Evolutionary conservation across 2,797 vertebrate species (phyloP).

Genomic region (Peromyscus melanophrys): DNA sequence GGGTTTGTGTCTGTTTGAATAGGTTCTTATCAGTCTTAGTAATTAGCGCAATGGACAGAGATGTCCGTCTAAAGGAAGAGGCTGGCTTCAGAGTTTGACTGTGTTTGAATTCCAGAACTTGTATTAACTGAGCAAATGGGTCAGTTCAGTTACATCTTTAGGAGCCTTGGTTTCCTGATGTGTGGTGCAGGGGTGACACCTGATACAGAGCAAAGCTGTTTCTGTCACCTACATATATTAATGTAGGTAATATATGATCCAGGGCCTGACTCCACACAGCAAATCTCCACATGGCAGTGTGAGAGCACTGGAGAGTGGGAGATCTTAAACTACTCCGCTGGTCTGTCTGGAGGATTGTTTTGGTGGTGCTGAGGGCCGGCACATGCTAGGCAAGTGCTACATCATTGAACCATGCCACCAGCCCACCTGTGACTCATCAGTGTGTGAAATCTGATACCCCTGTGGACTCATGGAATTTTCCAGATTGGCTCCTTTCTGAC

Average conservation of each 20-base stretch:
- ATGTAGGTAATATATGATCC: not conserved
- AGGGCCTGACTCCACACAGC: not conserved
- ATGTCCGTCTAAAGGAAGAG: not conserved
- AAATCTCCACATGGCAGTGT: not conserved
- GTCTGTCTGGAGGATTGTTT: not conserved
- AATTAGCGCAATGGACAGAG: not conserved
- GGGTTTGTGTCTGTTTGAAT: not conserved
- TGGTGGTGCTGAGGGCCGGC: not conserved
- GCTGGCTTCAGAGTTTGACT: not conserved
- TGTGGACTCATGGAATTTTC: not conserved
- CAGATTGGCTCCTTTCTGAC: not conserved
- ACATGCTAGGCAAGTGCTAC: not conserved
- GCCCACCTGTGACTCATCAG: not conserved
- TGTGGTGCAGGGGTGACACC: not conserved
- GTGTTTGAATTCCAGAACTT: constrained; percentile 6
- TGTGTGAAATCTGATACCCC: not conserved
- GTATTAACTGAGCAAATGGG: not conserved
- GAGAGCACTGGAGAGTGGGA: not conserved
- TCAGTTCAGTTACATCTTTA: not conserved
- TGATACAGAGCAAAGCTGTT: not conserved
- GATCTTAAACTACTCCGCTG: not conserved
- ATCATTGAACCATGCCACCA: not conserved
- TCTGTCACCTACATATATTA: not conserved
- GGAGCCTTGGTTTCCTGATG: not conserved
- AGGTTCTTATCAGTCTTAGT: not conserved